phyloP scores from a whole-genome alignment of 2,888 invertebrate species.

The Acanthosepion pharaonis region DNA sequence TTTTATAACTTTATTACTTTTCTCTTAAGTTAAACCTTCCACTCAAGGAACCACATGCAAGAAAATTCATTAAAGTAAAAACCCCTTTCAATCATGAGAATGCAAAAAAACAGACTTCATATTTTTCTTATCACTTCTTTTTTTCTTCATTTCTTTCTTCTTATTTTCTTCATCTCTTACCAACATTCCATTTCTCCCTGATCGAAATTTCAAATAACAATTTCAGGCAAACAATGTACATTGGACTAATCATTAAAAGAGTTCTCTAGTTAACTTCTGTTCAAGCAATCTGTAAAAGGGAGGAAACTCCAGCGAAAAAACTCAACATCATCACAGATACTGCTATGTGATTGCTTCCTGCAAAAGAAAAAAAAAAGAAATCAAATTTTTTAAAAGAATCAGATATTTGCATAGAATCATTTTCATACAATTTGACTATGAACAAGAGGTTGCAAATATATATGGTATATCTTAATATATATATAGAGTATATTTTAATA shows the following conservation, averaged over 20 bases:
- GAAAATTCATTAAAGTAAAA: conserved; percentile 5
- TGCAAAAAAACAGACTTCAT: background rate
- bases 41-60: conserved; percentile 1
- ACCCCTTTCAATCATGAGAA: background rate
- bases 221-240: background rate
- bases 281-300: conserved; percentile 40
- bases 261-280: background rate
- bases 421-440: background rate
- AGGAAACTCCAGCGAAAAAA: background rate
- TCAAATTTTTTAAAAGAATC: background rate
- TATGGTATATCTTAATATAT: too few relatives aligned
- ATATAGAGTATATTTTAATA: too few relatives aligned
- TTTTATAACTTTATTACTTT: background rate
- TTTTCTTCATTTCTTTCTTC: background rate
- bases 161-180: background rate
- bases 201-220: conserved; percentile 15
- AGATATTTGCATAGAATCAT: background rate
- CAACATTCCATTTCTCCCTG: background rate
- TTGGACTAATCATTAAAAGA: background rate
- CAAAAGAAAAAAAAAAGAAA: background rate
- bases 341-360: conserved; percentile 39
- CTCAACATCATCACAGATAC: background rate
- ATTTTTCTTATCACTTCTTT: background rate
- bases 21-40: background rate
- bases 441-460: too few relatives aligned